Evolutionary conservation across 1,140 invertebrate genomes (phyloP), one percentile per base, ranked within the genome.

Genomic region (Cherax quadricarinatus): DNA sequence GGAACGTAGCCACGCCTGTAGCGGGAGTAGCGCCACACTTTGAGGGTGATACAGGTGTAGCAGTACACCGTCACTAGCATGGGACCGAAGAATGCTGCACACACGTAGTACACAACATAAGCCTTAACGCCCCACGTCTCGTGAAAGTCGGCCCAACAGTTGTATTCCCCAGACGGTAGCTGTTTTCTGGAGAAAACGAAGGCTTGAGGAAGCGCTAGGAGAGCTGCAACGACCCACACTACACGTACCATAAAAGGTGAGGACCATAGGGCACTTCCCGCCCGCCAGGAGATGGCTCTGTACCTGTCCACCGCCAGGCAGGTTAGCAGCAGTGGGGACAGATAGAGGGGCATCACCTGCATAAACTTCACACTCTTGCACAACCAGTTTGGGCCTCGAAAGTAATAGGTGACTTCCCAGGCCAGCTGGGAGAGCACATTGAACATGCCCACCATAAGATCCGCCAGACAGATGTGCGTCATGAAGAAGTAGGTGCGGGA

Each of bases 11-110:
- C 86, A 9, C 86, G 86, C 3, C 86, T 14, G 78, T 88, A 88
- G 3, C 86, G 86, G 1, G 86, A 88, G 57, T 88, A 88, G 14
- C 86, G 86, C 86, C 86, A 88, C 10, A 88, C 86, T 53, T 88
- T 88, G 51, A 88, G 75, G 6, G 86, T 88, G 57, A 88, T 88
- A 78, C 86, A 88, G 75, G 86, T 88, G 86, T 88, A 88, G 78
- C 86, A 88, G 86, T 81, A 88, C 24, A 88, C 86, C 9, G 78
- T 88, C 49, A 88, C 78, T 78, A 88, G 49, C 86, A 88, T 88
- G 75, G 86, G 86, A 18, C 51, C 78, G 86, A 88, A 79, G 57
- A 88, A 88, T 0, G 86, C 86, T 1, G 73, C 78, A 24, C 73
- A 79, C 73, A 88, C 86, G 78, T 80, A 88, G 86, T 88, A 88